phyloP scores from a whole-genome alignment of 35 echinoderm and acorn worm species.

The Strongylocentrotus purpuratus region DNA sequence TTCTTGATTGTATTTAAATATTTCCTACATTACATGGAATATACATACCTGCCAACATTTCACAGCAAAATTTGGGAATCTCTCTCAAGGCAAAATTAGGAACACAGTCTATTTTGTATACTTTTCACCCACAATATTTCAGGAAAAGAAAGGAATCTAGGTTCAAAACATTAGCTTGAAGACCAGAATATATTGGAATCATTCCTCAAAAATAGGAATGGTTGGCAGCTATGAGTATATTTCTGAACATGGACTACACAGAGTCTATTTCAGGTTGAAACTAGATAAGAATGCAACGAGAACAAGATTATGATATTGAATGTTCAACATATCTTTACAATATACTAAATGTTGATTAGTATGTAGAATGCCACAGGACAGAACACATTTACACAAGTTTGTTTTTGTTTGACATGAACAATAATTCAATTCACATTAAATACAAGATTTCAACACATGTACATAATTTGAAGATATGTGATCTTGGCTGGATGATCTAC shows the following conservation, averaged over 20 bases:
- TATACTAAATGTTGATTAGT: not conserved
- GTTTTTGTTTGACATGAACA: not conserved
- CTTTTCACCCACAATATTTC: too few species aligned
- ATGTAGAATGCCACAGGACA: not conserved
- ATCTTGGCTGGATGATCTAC: not conserved
- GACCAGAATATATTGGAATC: too few species aligned
- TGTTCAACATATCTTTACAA: not conserved
- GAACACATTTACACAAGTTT: not conserved
- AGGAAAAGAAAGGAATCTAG: too few species aligned
- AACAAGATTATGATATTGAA: not conserved
- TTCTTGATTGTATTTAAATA: not conserved
- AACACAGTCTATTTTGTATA: too few species aligned
- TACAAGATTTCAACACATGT: conserved; percentile 11
- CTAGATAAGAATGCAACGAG: not conserved
- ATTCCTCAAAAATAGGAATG: too few species aligned
- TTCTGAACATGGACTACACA: not conserved
- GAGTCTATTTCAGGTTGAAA: not conserved
- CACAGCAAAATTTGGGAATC: too few species aligned
- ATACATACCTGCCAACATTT: too few species aligned
- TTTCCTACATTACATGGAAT: not conserved
- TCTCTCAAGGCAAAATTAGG: too few species aligned
- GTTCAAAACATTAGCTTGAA: too few species aligned
- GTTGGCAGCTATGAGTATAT: not conserved
- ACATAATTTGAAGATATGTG: not conserved
- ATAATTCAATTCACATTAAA: not conserved